Conservation (phyloP, 2,113 vertebrate species). For the Hippolais icterina region DNA sequence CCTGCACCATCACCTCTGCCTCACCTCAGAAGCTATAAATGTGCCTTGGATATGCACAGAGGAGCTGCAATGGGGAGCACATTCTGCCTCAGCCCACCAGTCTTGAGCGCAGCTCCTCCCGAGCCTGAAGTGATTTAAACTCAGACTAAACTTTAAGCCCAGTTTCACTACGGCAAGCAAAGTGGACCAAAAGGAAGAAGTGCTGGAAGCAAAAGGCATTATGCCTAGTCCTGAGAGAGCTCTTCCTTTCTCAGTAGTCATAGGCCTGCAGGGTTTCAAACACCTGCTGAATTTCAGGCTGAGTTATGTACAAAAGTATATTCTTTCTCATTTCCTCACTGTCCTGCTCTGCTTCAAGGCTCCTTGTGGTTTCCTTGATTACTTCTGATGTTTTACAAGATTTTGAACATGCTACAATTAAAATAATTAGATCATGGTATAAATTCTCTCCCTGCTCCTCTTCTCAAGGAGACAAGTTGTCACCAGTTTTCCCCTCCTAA, state of each 20-base stretch:
- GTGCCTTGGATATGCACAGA: rapidly evolving
- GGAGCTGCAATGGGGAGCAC: not conserved
- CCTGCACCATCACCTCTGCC: not conserved
- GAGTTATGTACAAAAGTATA: not conserved
- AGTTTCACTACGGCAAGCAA: not conserved
- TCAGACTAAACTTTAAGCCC: not conserved
- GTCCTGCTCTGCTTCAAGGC: not conserved
- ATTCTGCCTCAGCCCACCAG: rapidly evolving
- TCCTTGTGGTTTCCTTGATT: constrained; percentile 6
- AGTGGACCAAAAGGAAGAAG: not conserved
- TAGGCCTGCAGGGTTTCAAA: not conserved
- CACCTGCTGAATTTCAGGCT: constrained; percentile 1
- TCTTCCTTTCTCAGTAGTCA: not conserved
- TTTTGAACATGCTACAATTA: constrained; percentile 45
- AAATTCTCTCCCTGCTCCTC: constrained; percentile 20
- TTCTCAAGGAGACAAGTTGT: constrained; percentile 20
- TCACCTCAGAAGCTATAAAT: not conserved
- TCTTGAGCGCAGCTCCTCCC: not conserved
- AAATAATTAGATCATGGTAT: constrained; percentile 11
- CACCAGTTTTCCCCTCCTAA: not conserved
- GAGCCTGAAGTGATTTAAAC: not conserved
- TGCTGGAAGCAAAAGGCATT: not conserved
- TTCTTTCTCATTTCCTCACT: not conserved
- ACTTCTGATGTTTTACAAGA: constrained; percentile 34
- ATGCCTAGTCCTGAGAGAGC: not conserved